Evolutionary conservation across 2,113 vertebrate species (phyloP), one percentile per base, ranked within the genome.

Genomic region (Thomomys bottae): DNA sequence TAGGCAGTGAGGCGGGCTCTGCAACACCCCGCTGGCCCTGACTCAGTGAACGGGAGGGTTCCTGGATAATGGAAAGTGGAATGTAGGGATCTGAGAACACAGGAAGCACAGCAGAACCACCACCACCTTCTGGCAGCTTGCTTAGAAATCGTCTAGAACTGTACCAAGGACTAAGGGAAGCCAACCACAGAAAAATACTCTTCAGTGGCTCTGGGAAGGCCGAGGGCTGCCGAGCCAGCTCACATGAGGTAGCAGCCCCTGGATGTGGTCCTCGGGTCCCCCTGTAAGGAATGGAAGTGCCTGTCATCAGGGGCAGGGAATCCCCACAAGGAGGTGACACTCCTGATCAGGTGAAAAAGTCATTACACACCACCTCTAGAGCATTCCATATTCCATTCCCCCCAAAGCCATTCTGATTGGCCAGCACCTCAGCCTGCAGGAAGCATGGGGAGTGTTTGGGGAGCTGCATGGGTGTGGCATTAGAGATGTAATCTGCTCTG

Each of bases 161-260:
- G 96, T 96, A 96, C 88, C 93, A 95, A 97, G 96, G 91, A 97
- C 64, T 93, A 97, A 92, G 94, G 94, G 97, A 96, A 97, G 93
- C 93, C 94, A 87, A 93, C 89, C 95, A 96, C 96, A 98, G 92
- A 98, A 98, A 99, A 98, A 98, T 98, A 98, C 97, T 97, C 97
- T 97, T 97, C 97, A 97, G 97, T 97, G 97, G 97, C 97, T 98
- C 97, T 98, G 97, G 95, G 96, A 89, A 85, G 87, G 87, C 84
- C 90, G 97, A 87, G 32, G n/a, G 94, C 77, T 30, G 76, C 30
- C 7, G 77, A n/a, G 54, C 95, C 18, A 24, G 38, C 15, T 99
- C 98, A 99, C 99, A 99, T 99, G 94, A 99, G 96, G 68, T 94
- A 92, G 95, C 99, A 99, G 96, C 99, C 99, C 98, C 99, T 98